Evolutionary conservation across 2,888 invertebrate species (phyloP), one percentile per base, ranked within the genome.

Genomic region (Andrena chrysosceles): DNA sequence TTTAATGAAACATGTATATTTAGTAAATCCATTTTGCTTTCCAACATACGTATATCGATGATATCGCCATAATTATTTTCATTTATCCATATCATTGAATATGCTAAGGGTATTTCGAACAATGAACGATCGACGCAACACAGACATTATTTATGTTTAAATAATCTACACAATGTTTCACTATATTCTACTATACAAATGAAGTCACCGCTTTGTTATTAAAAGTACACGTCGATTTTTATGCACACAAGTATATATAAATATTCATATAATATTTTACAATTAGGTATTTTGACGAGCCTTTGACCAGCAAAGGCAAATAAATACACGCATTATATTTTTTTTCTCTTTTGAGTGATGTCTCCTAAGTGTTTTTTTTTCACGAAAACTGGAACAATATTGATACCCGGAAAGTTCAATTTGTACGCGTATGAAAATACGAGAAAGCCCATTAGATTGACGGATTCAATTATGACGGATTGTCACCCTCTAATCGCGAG

Each of bases 291-390:
- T 42, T 77, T 75, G 23, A 73, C 52, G 26, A 73, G 54, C 87
- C 87, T 87, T 87, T 56, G 87, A 56, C 87, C 87, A 66, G 87
- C 87, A 85, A 87, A 87, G 87, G 85, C 69, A 74, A 84, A 81
- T 81, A 83, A 79, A 81, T 81, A 71, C 77, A 87, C 69, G 52
- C 72, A 85, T 71, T 64, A 81, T 52, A 84, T 71, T 56, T 23
- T 23, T 23, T 56, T 23, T 13, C 23, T 70, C 63, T n/a, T 26
- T 73, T 62, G 13, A 52, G 33, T 59, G 42, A 69, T 29, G 26
- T 59, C 49, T 5, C 60, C 26, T 26, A 20, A 42, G 42, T 54
- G n/a, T 29, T 42, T 52, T 52, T 48, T 29, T 52, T 49, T 29
- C 20, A 59, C 35, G 56, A 16, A 70, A 78, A 73, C 13, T 63